phyloP scores from a whole-genome alignment of 2,888 invertebrate genomes.

The Chloroclystis v-ata region DNA sequence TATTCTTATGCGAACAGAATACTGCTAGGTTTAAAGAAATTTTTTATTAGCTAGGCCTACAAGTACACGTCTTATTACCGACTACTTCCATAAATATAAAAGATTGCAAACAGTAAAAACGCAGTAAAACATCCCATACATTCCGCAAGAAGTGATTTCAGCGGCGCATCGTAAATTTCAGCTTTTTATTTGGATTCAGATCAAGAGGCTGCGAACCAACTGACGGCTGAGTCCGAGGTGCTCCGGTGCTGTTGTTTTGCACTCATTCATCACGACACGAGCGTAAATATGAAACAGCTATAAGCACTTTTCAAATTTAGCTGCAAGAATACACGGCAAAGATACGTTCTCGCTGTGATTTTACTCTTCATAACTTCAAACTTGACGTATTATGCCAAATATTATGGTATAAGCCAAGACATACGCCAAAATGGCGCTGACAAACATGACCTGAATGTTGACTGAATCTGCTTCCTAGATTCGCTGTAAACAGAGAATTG shows the following conservation, averaged over 20 bases:
- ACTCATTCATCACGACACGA: slow-evolving; percentile 22
- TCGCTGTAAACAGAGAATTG: too few relatives aligned
- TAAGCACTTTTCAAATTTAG: slow-evolving; percentile 5
- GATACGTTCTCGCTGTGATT: too few relatives aligned
- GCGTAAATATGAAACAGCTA: slow-evolving; percentile 5
- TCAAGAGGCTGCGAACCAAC: too few relatives aligned
- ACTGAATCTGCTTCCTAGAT: too few relatives aligned
- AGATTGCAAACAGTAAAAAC: slow-evolving; percentile 15
- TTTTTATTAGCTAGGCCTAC: too few relatives aligned
- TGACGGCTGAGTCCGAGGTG: slow-evolving; percentile 26
- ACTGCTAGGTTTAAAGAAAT: too few relatives aligned
- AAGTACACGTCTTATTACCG: slow-evolving; percentile 4
- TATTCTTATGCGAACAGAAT: too few relatives aligned
- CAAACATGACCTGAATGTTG: too few relatives aligned
- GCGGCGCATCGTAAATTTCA: slow-evolving; percentile 27
- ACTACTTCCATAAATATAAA: slow-evolving; percentile 19
- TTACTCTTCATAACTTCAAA: too few relatives aligned
- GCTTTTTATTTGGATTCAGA: slow-evolving; percentile 22
- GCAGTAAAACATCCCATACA: slow-evolving; percentile 12
- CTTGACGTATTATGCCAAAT: too few relatives aligned
- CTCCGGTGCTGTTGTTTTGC: slow-evolving; percentile 19
- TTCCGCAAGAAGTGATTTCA: slow-evolving; percentile 16
- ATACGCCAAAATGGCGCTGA: too few relatives aligned
- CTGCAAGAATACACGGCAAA: neutral
- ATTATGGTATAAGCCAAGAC: too few relatives aligned